Evolutionary conservation across 2,797 vertebrate genomes (phyloP).

Genomic region (Macroramphosus scolopax): DNA sequence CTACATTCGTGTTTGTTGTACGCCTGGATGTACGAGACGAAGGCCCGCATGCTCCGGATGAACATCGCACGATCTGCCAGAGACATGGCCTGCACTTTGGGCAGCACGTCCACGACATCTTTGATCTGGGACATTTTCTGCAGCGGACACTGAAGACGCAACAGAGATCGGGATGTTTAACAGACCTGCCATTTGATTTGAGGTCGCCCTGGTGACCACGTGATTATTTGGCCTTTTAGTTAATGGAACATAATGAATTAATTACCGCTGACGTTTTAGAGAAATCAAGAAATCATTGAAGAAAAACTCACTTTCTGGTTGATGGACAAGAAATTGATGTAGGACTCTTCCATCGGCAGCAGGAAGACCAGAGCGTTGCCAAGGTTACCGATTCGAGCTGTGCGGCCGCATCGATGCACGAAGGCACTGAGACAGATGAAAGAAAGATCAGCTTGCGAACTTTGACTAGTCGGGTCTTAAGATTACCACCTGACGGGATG

Average conservation of each 20-base stretch:
- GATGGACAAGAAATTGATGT: conserved; percentile 90
- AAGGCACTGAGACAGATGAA: conserved; percentile 81
- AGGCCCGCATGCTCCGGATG: conserved; percentile 90
- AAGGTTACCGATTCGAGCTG: conserved; percentile 87
- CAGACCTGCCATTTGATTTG: no score
- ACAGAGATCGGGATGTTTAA: rapidly evolving
- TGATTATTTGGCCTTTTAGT: no score
- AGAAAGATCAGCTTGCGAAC: no score
- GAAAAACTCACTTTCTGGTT: conserved; percentile 89
- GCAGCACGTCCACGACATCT: conserved; percentile 82
- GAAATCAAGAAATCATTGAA: no score
- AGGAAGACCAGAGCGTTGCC: conserved; percentile 92
- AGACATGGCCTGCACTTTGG: conserved; percentile 84
- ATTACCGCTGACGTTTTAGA: neutral
- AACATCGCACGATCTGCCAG: conserved; percentile 88
- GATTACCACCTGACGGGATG: no score
- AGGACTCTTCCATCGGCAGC: conserved; percentile 95
- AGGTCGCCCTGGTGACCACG: no score
- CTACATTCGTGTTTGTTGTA: conserved; percentile 95
- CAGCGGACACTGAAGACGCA: conserved; percentile 85
- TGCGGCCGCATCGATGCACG: conserved; percentile 95
- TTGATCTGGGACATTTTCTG: conserved; percentile 77
- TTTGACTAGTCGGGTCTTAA: no score
- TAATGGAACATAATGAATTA: neutral
- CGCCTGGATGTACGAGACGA: conserved; percentile 89